Base-by-base conservation (phyloP, 2,797 vertebrate species). In the Sebastes baramenuke region DNA sequence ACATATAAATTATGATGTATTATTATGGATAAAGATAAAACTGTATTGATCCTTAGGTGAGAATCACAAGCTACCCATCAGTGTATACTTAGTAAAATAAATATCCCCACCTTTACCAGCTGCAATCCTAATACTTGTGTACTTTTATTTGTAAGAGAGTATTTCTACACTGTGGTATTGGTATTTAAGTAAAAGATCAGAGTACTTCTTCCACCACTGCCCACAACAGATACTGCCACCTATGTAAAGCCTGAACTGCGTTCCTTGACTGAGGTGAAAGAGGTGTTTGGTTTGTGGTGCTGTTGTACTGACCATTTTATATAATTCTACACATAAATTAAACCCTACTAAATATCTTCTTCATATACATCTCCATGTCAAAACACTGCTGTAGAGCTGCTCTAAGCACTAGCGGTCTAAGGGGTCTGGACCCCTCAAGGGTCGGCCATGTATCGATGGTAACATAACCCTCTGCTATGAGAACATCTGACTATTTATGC, bases 401-500 rank as follows among this genome's bases (percentile, higher is more conserved):
- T 58, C 6, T n/a, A 6, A 61, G 42, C 52, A 34, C 18, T n/a
- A 8, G 2, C 67, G 13, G 9, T 69, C 22, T 58, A 2, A 27
- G 22, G 9, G 32, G 49, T 73, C 18, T 79, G 64, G 70, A 34
- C 14, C 3, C 18, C 22, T 64, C 24, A 29, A 76, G 3, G 58
- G 54, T 54, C 7, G 4, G 55, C 32, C 5, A 24, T 71, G 30
- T 79, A 68, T 72, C 83, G 70, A 83, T 67, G 77, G 78, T 77
- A 87, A 88, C 59, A 27, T 46, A 36, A 87, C 42, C 59, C 76
- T 73, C 27, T 66, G 70, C 66, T 16, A 32, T 78, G 69, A 84
- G 34, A 64, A 78, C 42, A 55, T 65, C 10, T 4, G 27, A 64
- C 59, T 81, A 75, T 89, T 87, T 83, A 68, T 82, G 72, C 64